Evolutionary conservation across 2,113 vertebrate species (phyloP).

Genomic region (Bucco capensis): DNA sequence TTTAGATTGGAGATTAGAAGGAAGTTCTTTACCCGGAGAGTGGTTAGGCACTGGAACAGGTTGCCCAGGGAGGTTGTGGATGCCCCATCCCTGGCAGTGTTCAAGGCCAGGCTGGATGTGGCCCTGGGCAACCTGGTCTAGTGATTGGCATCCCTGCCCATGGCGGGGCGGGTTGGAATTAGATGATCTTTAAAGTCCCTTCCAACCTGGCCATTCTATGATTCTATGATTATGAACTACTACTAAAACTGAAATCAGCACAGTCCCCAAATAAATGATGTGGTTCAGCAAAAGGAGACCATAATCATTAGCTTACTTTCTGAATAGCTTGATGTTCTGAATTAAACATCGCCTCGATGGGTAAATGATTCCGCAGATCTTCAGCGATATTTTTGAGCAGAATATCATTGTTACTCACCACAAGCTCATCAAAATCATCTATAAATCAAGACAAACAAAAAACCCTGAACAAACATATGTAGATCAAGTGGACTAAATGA

Average conservation of each 20-base stretch:
- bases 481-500: conserved; percentile 5
- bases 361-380: conserved; percentile 79
- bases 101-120: too few relatives aligned
- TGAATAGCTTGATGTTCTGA: conserved; percentile 77
- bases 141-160: too few relatives aligned
- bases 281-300: neutral
- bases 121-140: too few relatives aligned
- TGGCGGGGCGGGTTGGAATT: too few relatives aligned
- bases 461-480: neutral
- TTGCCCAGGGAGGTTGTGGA: too few relatives aligned
- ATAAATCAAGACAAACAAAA: conserved; percentile 38
- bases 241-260: neutral
- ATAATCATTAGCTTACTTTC: conserved; percentile 69
- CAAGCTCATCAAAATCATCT: conserved; percentile 86
- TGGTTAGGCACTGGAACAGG: too few relatives aligned
- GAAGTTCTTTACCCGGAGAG: too few relatives aligned
- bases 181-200: too few relatives aligned
- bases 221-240: too few relatives aligned
- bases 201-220: too few relatives aligned
- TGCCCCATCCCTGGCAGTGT: too few relatives aligned
- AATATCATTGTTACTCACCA: conserved; percentile 77
- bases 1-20: too few relatives aligned
- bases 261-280: neutral
- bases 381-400: conserved; percentile 86
- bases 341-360: conserved; percentile 78